Base-by-base conservation (phyloP, 1,140 invertebrate species). In the Drosophila seguyi region DNA sequence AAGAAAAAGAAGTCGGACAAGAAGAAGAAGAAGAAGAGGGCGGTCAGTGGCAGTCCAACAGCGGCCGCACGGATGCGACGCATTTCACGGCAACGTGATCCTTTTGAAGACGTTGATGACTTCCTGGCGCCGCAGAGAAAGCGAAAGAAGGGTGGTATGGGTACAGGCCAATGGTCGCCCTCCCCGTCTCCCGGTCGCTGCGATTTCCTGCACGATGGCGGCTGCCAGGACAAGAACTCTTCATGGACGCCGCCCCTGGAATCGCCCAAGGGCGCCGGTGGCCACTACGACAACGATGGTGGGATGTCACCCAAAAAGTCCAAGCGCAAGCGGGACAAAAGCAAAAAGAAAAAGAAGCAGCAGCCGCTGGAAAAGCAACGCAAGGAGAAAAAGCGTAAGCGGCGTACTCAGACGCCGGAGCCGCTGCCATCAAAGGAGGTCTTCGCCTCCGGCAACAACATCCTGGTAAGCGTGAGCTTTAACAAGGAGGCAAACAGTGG, bases 381-480 rank as follows among this genome's bases (percentile, higher is more conserved):
- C 92, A 69, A 94, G 94, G 83, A 95, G 94, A 85, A 95, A 94
- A 92, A 95, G 94, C 80, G 95, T 93, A 71, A 94, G 94, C 93
- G 72, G 77, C 81, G 92, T 79, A 87, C 93, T 85, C 81, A 94
- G 92, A 81, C 94, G 93, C 72, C 94, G 91, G 75, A 95, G 94
- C 75, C 85, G 0, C 93, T 94, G 5, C 96, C 96, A 2, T 96
- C 95, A 0, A 98, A 98, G 92, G 97, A 98, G 93, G 97, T 98
- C 0, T 98, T 98, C 87, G 96, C 97, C 0, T 97, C 97, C 27
- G 97, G 97, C 6, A 97, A 98, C 92, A 98, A 98, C 88, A 98
- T 98, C 59, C 94, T 98, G 34, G 97, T 98, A 0, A 98, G 97
- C 92, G 97, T 98, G 7, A 98, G 97, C 92, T 98, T 98, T 91